Evolutionary conservation across 2,797 vertebrate species (phyloP), one percentile per base, ranked within the genome.

Genomic region (Tolypeutes matacus): DNA sequence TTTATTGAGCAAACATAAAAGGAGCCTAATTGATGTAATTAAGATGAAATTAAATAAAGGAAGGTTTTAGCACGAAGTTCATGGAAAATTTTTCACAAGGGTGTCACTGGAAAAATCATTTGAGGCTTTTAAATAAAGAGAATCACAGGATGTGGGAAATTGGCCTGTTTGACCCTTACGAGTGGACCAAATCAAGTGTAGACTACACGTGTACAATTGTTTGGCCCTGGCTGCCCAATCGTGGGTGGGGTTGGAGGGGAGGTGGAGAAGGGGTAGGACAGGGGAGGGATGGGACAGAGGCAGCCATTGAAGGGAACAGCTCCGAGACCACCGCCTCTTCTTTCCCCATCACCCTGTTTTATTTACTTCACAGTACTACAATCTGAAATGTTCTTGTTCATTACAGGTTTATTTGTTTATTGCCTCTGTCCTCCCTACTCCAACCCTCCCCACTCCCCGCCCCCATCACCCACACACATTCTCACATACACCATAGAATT

Each of bases 11-110:
- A 97, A 97, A 97, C 94, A 97, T 31, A 53, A 96, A 96, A 93
- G 93, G 73, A 80, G 53, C 84, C 86, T 97, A 97, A 97, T 97
- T 97, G 97, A 97, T 94, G 97, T 95, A 97, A 97, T 97, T 97
- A 97, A 96, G 96, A 73, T 73, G 84, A 96, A 97, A 97, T 96
- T 97, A 97, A 97, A 97, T 97, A 97, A 96, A 96, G 96, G 94
- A 92, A 97, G 77, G 89, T 93, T 97, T 97, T 96, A 96, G 89
- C 77, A 84, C 1, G 20, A 97, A 96, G 97, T 96, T 96, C 96
- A 95, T 64, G 96, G 96, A 95, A 95, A 97, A 96, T 80, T 97
- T 97, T 97, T 97, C 94, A 96, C 67, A 75, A 56, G 39, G 88
- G 60, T 96, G 95, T 96, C 96, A 96, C 51, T 69, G 69, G 80